Evolutionary conservation across 2,797 vertebrate species (phyloP).

Genomic region (Semotilus atromaculatus): DNA sequence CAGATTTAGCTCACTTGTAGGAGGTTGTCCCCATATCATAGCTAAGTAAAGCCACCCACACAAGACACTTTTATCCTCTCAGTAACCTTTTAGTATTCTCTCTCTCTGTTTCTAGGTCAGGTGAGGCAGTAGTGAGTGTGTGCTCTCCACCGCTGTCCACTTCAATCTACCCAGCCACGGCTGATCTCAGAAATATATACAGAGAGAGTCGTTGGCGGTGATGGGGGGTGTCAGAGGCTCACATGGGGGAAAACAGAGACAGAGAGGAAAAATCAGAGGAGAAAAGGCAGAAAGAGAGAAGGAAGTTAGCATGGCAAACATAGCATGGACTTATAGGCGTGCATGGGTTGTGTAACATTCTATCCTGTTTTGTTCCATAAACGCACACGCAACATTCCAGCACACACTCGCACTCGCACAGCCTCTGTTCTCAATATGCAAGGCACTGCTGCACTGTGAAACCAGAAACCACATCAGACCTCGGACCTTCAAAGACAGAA

Average conservation of each 20-base stretch:
- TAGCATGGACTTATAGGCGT: constrained; percentile 34
- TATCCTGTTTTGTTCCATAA: constrained; percentile 60
- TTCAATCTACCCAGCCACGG: constrained; percentile 59
- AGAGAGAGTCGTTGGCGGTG: constrained; percentile 19
- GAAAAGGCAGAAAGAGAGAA: constrained; percentile 16
- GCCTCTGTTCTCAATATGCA: constrained; percentile 33
- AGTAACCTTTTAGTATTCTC: constrained; percentile 43
- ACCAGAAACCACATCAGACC: constrained; percentile 52
- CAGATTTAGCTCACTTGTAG: neutral
- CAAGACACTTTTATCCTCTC: constrained; percentile 40
- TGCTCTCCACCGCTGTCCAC: constrained; percentile 59
- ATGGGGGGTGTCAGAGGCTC: constrained; percentile 25
- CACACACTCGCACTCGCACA: neutral
- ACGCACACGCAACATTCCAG: constrained; percentile 9
- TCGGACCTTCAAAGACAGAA: constrained; percentile 51
- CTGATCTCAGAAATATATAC: constrained; percentile 55
- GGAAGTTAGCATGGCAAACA: constrained; percentile 48
- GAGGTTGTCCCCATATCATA: neutral
- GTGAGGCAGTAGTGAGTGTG: constrained; percentile 48
- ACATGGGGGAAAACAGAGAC: constrained; percentile 24
- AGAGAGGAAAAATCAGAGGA: constrained; percentile 13
- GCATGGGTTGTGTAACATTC: constrained; percentile 57
- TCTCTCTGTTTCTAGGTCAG: constrained; percentile 57
- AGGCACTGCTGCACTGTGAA: constrained; percentile 43
- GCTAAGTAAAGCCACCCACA: constrained; percentile 19